phyloP scores from a whole-genome alignment of 1,140 invertebrate genomes.

The Drosophila nasuta region DNA sequence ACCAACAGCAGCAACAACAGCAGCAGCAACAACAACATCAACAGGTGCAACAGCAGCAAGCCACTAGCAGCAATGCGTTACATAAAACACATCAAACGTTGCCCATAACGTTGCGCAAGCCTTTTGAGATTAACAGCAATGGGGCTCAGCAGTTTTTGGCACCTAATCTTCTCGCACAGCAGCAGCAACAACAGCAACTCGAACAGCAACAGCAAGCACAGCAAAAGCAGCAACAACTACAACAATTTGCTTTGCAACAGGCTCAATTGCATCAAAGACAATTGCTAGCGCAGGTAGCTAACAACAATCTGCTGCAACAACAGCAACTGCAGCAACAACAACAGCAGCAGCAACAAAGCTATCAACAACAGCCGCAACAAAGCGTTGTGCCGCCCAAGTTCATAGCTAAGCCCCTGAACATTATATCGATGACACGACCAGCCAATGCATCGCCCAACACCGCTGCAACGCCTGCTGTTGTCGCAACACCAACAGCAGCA shows the following conservation, averaged over 20 bases:
- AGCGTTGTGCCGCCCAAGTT: conserved; percentile 58
- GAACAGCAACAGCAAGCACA: conserved; percentile 54
- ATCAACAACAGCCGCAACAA: conserved; percentile 44
- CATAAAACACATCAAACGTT: conserved; percentile 52
- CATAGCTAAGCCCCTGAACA: conserved; percentile 77
- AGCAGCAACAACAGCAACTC: conserved; percentile 56
- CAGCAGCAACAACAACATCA: conserved; percentile 51
- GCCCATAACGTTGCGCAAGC: conserved; percentile 61
- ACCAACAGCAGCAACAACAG: conserved; percentile 58
- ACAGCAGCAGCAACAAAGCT: conserved; percentile 61
- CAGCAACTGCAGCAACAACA: conserved; percentile 73
- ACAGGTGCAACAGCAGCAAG: conserved; percentile 58
- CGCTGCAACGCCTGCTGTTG: conserved; percentile 54
- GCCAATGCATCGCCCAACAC: conserved; percentile 64
- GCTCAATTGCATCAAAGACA: conserved; percentile 71
- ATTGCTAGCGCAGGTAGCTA: conserved; percentile 66
- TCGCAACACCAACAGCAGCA: conserved; percentile 49
- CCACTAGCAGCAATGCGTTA: conserved; percentile 64
- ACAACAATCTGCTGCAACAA: conserved; percentile 77
- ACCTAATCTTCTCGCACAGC: conserved; percentile 59
- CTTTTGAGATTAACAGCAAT: conserved; percentile 60
- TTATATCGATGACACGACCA: conserved; percentile 76
- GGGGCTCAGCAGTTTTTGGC: conserved; percentile 67
- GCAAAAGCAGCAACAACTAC: conserved; percentile 75
- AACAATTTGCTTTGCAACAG: conserved; percentile 71